phyloP scores from a whole-genome alignment of 2,113 vertebrate genomes.

The Passer montanus region DNA sequence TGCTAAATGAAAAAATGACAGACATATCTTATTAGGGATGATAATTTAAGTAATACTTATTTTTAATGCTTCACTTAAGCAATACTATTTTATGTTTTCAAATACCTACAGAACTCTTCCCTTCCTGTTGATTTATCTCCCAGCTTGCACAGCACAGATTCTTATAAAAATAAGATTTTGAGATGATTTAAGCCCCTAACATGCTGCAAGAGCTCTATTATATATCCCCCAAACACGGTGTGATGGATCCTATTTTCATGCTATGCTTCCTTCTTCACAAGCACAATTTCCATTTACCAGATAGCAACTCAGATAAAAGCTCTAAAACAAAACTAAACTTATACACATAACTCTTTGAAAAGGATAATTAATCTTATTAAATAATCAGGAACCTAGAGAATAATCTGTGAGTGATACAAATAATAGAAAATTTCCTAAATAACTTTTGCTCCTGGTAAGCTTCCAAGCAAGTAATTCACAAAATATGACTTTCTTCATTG shows the following conservation, averaged over 20 bases:
- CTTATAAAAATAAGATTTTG: conserved; percentile 44
- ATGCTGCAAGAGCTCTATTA: conserved; percentile 32
- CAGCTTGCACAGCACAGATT: not conserved
- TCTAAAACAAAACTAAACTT: conserved; percentile 30
- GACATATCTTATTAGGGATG: conserved; percentile 38
- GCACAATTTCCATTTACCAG: conserved; percentile 41
- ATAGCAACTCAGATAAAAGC: conserved; percentile 41
- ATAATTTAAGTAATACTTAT: conserved; percentile 60
- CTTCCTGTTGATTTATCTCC: not conserved
- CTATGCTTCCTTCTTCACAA: conserved; percentile 15
- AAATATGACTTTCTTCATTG: conserved; percentile 74
- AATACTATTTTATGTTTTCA: conserved; percentile 45
- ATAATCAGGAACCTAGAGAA: not conserved
- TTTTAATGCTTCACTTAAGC: conserved; percentile 60
- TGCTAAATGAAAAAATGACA: conserved; percentile 39
- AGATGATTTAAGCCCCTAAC: not conserved
- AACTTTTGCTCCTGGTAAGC: conserved; percentile 58
- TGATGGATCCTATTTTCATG: conserved; percentile 44
- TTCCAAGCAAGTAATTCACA: conserved; percentile 74
- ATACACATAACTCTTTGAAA: not conserved
- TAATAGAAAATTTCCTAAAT: conserved; percentile 74
- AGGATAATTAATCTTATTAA: conserved; percentile 26
- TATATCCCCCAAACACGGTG: not conserved
- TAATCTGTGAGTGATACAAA: conserved; percentile 62
- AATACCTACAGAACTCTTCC: not conserved